Evolutionary conservation across 2,797 vertebrate genomes (phyloP), one percentile per base, ranked within the genome.

Genomic region (Tolypeutes matacus): DNA sequence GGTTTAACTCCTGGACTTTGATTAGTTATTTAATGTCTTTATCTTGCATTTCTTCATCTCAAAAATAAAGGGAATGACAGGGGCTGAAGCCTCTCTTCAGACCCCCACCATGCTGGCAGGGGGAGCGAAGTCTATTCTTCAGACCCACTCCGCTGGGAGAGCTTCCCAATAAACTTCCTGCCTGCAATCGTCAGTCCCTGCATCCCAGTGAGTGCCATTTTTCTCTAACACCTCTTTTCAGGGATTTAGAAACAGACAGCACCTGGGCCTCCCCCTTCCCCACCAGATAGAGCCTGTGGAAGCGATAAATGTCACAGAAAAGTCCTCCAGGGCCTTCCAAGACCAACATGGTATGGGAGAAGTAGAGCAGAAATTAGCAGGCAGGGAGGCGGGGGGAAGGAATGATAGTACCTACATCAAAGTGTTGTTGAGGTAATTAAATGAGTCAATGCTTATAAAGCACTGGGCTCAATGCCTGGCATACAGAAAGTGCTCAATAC

Each of bases 231-330:
- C 53, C 53, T 53, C 62, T 85, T 18, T 65, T 67, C 86, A 70
- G 31, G 23, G 29, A 39, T 56, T 91, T 73, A 10, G 95, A 91
- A 95, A 51, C 58, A 90, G 58, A 83, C 77, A 76, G 29, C 58
- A 49, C 3, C 15, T 65, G 18, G 62, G 67, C 14, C 39, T 85
- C 67, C 91, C 23, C 88, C 73, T 36, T 39, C 39, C 39, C 39
- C 39, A 39, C 53, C 56, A 90, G 64, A 73, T 2, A 58, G 62
- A 84, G 42, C 15, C 49, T 76, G 9, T 17, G 23, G 21, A 96
- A 42, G 25, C 46, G 7, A 9, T 53, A 94, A 78, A 46, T 27
- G 23, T 73, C 65, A 76, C 31, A 62, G 20, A 20, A 46, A 82
- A 88, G 34, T 46, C 51, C 64, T 69, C 36, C 65, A 67, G 72